A percentile compares a stretch with the other conserved stretches of the same genome.
Conservation (phyloP, 2,113 vertebrate species). For the Cranoglanis bouderius region DNA sequence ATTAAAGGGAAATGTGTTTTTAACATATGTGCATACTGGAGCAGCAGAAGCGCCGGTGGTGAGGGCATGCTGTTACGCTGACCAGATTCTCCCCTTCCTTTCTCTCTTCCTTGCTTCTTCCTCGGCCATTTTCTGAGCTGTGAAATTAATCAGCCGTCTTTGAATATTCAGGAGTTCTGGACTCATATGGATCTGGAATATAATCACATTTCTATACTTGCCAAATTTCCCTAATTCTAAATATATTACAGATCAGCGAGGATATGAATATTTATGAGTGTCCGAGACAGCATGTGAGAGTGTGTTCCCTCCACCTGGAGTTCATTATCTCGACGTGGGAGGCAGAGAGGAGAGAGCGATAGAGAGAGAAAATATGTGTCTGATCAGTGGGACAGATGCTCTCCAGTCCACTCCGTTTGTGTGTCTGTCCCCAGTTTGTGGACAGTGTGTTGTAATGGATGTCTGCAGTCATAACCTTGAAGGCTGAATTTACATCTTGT, state of each 20-base stretch:
- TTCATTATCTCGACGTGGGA: constrained; percentile 46
- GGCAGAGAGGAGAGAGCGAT: constrained; percentile 45
- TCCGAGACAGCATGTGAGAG: constrained; percentile 13
- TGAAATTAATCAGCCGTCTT: constrained; percentile 43
- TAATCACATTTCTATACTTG: constrained; percentile 49
- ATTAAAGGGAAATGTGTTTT: constrained; percentile 39
- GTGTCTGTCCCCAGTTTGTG: constrained; percentile 99
- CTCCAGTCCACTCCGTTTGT: constrained; percentile 73
- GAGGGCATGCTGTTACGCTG: constrained; percentile 40
- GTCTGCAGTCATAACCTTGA: constrained; percentile 99
- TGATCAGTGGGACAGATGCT: constrained; percentile 51
- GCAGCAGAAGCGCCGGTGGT: constrained; percentile 39
- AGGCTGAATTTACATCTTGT: constrained; percentile 97
- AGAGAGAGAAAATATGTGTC: constrained; percentile 50
- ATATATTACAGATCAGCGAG: constrained; percentile 34
- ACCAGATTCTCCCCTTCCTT: constrained; percentile 20
- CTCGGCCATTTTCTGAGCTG: constrained; percentile 17
- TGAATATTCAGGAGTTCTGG: constrained; percentile 48
- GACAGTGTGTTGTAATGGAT: constrained; percentile 90
- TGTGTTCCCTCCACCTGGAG: constrained; percentile 45
- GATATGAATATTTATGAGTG: constrained; percentile 54
- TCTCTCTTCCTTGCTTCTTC: constrained; percentile 29
- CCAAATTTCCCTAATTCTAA: constrained; percentile 50
- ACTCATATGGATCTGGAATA: constrained; percentile 32
- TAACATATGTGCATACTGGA: constrained; percentile 42